These are phyloP conservation scores for Toxotes lorentzi DNA, from an alignment of 2,797 vertebrate genomes.

Conservation along the genomic window DNA sequence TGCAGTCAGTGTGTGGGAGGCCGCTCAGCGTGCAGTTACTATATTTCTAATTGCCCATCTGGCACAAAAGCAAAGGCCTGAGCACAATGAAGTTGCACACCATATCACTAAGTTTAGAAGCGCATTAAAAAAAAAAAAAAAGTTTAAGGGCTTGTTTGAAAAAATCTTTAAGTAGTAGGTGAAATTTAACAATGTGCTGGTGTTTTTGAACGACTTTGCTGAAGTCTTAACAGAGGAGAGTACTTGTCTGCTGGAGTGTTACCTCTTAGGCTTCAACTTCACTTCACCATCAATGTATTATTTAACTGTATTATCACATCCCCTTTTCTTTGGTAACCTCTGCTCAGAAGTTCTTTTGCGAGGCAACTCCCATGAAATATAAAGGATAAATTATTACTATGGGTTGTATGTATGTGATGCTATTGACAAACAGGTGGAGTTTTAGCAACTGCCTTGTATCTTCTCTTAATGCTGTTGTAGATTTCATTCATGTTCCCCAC, in stretches of 20 bases:
- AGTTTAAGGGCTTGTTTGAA: slow-evolving; percentile 33
- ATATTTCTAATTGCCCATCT: slow-evolving; percentile 79
- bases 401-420: neutral
- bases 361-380: neutral
- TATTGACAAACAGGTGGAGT: neutral
- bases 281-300: slow-evolving; percentile 1
- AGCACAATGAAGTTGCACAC: slow-evolving; percentile 29
- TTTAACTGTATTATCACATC: neutral
- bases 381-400: neutral
- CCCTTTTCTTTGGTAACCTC: neutral
- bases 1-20: slow-evolving; percentile 70
- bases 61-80: slow-evolving; percentile 59
- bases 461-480: neutral
- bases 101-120: slow-evolving; percentile 47
- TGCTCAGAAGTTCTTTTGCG: neutral
- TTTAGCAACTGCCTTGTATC: neutral
- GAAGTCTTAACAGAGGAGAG: slow-evolving; percentile 20
- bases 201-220: slow-evolving; percentile 33
- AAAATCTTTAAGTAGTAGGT: slow-evolving; percentile 17
- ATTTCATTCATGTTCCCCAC: neutral
- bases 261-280: slow-evolving; percentile 14
- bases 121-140: slow-evolving; percentile 25
- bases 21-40: slow-evolving; percentile 68
- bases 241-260: slow-evolving; percentile 12
- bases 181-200: slow-evolving; percentile 26